These are phyloP conservation scores for Sterrhoptilus dennistouni DNA, from an alignment of 2,113 vertebrate genomes.

Conservation along the genomic window DNA sequence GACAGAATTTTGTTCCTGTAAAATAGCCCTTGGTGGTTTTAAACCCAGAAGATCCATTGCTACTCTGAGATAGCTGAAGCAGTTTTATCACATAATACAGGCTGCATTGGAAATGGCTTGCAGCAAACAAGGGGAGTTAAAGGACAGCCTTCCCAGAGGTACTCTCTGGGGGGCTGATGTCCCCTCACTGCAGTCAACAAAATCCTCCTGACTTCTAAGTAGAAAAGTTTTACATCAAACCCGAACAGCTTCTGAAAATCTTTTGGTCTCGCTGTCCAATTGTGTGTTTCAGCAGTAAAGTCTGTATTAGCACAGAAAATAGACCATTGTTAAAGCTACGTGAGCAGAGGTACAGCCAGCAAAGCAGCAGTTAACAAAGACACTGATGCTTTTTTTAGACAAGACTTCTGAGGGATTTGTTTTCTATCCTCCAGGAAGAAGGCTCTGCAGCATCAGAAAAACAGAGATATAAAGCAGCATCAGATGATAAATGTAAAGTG, in stretches of 20 bases:
- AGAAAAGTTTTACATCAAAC: neutral
- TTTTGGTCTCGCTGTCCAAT: neutral
- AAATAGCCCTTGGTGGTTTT: neutral
- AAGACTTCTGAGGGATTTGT: neutral
- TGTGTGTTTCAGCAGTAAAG: neutral
- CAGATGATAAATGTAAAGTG: neutral
- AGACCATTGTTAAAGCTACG: neutral
- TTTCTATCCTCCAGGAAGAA: slow-evolving; percentile 54
- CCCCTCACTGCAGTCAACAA: neutral
- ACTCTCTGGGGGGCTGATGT: neutral
- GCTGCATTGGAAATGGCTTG: neutral
- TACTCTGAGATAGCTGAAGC: neutral
- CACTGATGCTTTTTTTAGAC: neutral
- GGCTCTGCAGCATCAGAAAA: neutral
- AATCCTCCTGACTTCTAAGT: neutral
- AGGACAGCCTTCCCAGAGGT: neutral
- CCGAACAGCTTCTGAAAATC: neutral
- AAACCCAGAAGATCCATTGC: neutral
- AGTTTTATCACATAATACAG: neutral
- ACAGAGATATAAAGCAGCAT: neutral
- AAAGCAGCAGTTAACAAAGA: neutral
- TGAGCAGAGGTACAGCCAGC: neutral
- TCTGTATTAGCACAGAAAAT: neutral
- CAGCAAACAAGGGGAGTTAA: neutral
- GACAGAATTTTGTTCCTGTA: neutral